Conservation (phyloP, 2,113 vertebrate genomes). For the Chaetodon trifascialis region DNA sequence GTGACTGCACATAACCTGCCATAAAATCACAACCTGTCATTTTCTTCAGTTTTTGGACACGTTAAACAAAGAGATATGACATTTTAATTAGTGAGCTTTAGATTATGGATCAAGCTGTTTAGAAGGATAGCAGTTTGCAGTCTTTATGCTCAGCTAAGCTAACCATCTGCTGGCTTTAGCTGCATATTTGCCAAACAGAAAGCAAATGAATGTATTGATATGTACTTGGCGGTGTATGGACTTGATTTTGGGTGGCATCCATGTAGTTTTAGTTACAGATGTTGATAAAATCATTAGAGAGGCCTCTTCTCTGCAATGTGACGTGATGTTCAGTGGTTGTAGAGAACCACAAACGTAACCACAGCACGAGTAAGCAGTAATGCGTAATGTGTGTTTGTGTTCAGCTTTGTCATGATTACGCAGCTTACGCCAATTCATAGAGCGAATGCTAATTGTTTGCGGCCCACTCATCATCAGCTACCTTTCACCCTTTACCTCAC, state of each 20-base stretch:
- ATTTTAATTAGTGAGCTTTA: no score
- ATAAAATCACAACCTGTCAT: no score
- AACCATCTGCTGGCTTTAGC: neutral
- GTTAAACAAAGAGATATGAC: neutral
- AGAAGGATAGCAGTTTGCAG: neutral
- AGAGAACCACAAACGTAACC: neutral
- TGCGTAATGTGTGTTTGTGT: slow-evolving; percentile 18
- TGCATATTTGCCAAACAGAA: neutral
- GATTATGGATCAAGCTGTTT: no score
- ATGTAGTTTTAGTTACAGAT: neutral
- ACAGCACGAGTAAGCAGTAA: slow-evolving; percentile 9
- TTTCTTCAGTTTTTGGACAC: no score
- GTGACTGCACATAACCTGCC: neutral
- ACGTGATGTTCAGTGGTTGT: neutral
- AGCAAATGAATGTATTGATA: no score
- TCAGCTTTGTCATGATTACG: slow-evolving; percentile 32
- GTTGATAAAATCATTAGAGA: neutral
- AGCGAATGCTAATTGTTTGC: slow-evolving; percentile 38
- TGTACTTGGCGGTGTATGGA: neutral
- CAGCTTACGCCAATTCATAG: slow-evolving; percentile 36
- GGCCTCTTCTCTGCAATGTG: neutral
- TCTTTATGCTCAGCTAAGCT: neutral
- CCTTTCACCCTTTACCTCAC: slow-evolving; percentile 47
- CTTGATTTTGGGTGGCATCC: neutral
- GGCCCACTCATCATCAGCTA: slow-evolving; percentile 38